phyloP scores from a whole-genome alignment of 2,888 invertebrate genomes.

The Cheiracanthium punctorium region DNA sequence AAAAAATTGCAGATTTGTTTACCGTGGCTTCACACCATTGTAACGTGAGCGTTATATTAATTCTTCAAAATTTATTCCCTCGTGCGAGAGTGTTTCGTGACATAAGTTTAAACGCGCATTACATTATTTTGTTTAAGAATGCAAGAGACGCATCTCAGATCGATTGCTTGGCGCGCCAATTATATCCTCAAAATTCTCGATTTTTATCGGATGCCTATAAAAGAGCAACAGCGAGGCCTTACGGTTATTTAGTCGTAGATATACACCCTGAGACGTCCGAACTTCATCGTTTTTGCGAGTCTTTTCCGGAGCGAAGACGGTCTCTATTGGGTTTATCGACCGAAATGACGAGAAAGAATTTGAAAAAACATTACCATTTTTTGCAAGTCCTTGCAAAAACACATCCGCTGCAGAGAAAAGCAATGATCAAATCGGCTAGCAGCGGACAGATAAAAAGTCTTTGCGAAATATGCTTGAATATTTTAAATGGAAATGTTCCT shows the following conservation, averaged over 20 bases:
- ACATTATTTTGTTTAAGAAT: slow-evolving; percentile 55
- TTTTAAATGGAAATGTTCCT: slow-evolving; percentile 23
- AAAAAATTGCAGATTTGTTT: slow-evolving; percentile 24
- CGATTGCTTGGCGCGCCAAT: slow-evolving; percentile 30
- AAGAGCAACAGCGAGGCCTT: slow-evolving; percentile 55
- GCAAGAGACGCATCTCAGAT: slow-evolving; percentile 43
- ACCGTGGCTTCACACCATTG: slow-evolving; percentile 30
- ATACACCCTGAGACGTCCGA: slow-evolving; percentile 68
- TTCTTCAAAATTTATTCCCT: slow-evolving; percentile 41
- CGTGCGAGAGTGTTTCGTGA: slow-evolving; percentile 21
- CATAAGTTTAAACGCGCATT: slow-evolving; percentile 45
- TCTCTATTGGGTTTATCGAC: slow-evolving; percentile 30
- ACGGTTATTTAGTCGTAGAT: slow-evolving; percentile 71
- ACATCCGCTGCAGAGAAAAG: neutral
- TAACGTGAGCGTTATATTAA: slow-evolving; percentile 34
- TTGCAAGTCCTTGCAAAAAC: neutral
- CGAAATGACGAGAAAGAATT: neutral
- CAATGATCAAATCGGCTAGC: neutral
- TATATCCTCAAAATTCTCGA: slow-evolving; percentile 20
- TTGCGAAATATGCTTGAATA: slow-evolving; percentile 46
- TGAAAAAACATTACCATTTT: slow-evolving; percentile 38
- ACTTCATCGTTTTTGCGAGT: slow-evolving; percentile 44
- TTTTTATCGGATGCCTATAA: slow-evolving; percentile 62
- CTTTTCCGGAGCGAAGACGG: neutral
- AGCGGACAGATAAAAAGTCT: slow-evolving; percentile 18